Evolutionary conservation across 2,888 invertebrate genomes (phyloP).

Genomic region (Dasysyrphus albostriatus): DNA sequence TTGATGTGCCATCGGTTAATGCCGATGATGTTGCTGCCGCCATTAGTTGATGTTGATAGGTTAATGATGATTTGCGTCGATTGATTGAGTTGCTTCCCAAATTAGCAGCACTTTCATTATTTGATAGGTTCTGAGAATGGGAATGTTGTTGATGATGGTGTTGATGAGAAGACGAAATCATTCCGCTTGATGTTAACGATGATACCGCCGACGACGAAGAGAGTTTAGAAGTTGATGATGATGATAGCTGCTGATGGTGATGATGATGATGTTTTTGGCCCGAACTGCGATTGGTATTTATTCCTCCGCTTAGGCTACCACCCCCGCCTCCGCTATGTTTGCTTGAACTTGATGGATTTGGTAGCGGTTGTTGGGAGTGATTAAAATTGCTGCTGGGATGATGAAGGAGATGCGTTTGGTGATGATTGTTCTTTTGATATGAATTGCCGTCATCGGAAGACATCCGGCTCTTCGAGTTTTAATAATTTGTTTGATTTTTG

Average conservation of each 20-base stretch:
- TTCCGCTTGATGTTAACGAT: not conserved
- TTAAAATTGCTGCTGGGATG: constrained; percentile 55
- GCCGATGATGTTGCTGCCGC: constrained; percentile 67
- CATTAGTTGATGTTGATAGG: constrained; percentile 79
- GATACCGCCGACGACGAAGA: constrained; percentile 54
- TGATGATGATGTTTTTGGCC: constrained; percentile 24
- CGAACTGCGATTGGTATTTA: constrained; percentile 2
- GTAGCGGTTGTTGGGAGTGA: constrained; percentile 55
- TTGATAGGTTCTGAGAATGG: not conserved
- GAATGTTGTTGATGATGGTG: constrained; percentile 31
- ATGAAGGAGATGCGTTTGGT: constrained; percentile 54
- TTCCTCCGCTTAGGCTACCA: not conserved
- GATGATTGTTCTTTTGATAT: constrained; percentile 67
- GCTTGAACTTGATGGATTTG: constrained; percentile 27
- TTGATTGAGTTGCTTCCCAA: constrained; percentile 47
- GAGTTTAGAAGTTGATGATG: constrained; percentile 34
- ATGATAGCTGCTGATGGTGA: constrained; percentile 48
- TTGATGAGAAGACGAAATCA: not conserved
- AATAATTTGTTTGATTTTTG: not conserved
- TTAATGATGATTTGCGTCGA: constrained; percentile 80
- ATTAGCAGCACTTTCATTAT: constrained; percentile 28
- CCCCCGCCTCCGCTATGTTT: constrained; percentile 12
- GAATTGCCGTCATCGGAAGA: constrained; percentile 77
- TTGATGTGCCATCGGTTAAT: constrained; percentile 40
- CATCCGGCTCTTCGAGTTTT: constrained; percentile 65